These are phyloP conservation scores for Serripes groenlandicus DNA, from an alignment of 2,888 invertebrate genomes.

Conservation along the genomic window DNA sequence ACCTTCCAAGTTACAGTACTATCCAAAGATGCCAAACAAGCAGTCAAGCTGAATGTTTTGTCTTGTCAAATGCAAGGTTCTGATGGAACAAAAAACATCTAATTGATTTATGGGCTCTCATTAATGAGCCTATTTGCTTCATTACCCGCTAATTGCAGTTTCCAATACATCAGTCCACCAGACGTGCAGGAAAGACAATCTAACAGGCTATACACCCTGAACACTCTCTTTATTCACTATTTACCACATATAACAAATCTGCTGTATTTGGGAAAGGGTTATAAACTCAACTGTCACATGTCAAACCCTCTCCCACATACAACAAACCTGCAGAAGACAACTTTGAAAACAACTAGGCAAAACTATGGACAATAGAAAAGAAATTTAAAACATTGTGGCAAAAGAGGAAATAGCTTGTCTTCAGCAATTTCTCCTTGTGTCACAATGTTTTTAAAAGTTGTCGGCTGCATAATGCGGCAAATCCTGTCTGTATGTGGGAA, in stretches of 20 bases:
- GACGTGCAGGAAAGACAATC: neutral
- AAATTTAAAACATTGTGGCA: neutral
- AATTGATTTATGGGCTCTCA: constrained; percentile 20
- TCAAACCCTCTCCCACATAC: no score
- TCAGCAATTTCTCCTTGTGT: constrained; percentile 1
- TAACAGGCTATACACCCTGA: no score
- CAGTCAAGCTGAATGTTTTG: neutral
- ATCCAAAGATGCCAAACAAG: no score
- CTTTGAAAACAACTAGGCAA: no score
- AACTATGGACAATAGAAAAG: no score
- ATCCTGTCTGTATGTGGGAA: neutral
- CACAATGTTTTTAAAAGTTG: constrained; percentile 3
- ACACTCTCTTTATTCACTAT: no score
- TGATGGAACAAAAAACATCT: neutral
- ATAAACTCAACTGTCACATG: no score
- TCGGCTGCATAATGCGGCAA: neutral
- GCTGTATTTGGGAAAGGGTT: no score
- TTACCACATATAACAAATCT: no score
- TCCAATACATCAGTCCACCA: constrained; percentile 19
- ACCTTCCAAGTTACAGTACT: no score
- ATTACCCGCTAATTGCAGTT: constrained; percentile 19
- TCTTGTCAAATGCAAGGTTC: constrained; percentile 4
- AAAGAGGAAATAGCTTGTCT: neutral
- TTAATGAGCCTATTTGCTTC: constrained; percentile 24
- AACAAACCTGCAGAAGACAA: no score